Evolutionary conservation across 64 coral and sea anemone genomes (phyloP).

Genomic region (Montipora capricornis): DNA sequence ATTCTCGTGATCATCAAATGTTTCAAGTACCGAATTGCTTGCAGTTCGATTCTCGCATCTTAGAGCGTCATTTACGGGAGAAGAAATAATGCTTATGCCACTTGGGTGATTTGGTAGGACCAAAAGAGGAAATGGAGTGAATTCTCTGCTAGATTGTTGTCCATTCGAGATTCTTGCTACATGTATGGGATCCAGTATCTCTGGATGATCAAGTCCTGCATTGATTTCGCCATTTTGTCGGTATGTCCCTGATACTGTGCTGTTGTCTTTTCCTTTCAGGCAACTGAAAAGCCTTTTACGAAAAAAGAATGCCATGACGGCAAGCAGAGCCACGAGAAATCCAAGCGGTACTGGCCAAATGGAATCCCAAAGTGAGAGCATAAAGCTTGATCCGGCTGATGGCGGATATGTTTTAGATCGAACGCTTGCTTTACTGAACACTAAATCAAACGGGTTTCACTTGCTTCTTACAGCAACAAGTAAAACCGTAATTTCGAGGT

Average conservation of each 20-base stretch:
- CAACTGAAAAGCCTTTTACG: slow-evolving; percentile 22
- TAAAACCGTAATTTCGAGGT: not conserved
- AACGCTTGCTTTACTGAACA: not conserved
- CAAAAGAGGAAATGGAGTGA: not conserved
- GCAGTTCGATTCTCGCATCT: not conserved
- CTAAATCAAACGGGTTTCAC: not conserved
- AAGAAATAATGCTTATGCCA: slow-evolving; percentile 16
- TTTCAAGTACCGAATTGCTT: slow-evolving; percentile 8
- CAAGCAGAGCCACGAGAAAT: not conserved
- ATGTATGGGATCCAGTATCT: not conserved
- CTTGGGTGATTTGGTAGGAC: not conserved
- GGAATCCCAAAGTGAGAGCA: not conserved
- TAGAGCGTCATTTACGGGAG: not conserved
- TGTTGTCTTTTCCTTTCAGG: slow-evolving; percentile 17
- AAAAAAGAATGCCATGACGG: slow-evolving; percentile 32
- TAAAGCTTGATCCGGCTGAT: slow-evolving; percentile 3
- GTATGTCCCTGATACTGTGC: slow-evolving; percentile 17
- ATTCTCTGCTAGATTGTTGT: not conserved
- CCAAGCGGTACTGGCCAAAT: slow-evolving; percentile 37
- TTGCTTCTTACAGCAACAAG: too few species aligned
- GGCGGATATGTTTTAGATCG: not conserved
- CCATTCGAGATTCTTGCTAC: not conserved
- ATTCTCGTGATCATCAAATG: not conserved
- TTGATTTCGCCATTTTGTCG: slow-evolving; percentile 18
- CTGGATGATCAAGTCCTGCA: not conserved